Evolutionary conservation across 2,888 invertebrate species (phyloP).

Genomic region (Drosophila flavopinicola): DNA sequence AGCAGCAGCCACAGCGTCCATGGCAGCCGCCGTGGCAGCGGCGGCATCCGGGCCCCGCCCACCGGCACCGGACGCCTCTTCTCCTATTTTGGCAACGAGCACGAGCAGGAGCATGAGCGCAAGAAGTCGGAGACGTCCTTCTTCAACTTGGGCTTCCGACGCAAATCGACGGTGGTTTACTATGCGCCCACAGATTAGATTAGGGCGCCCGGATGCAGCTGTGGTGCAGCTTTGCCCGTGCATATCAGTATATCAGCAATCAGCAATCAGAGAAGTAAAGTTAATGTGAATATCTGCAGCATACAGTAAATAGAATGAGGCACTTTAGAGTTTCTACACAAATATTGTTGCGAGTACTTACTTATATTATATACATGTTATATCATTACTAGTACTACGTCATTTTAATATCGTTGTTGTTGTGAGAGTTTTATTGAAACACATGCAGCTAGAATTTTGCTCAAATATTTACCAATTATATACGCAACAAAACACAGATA

Average conservation of each 20-base stretch:
- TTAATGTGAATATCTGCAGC: neutral
- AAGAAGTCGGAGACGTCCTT: conserved; percentile 84
- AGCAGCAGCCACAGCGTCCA: conserved; percentile 75
- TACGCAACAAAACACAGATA: conserved; percentile 48
- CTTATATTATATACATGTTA: conserved; percentile 10
- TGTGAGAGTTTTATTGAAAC: conserved; percentile 58
- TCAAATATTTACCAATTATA: conserved; percentile 64
- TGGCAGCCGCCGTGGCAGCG: conserved; percentile 60
- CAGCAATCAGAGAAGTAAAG: conserved; percentile 5
- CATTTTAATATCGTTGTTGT: conserved; percentile 59
- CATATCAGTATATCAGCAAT: conserved; percentile 50
- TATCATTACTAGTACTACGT: conserved; percentile 31
- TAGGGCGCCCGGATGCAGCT: neutral
- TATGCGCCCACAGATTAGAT: conserved; percentile 82
- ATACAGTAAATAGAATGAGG: conserved; percentile 49
- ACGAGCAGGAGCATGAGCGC: conserved; percentile 83
- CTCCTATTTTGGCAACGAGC: conserved; percentile 83
- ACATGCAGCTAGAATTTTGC: conserved; percentile 71
- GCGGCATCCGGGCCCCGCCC: conserved; percentile 68
- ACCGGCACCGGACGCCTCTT: conserved; percentile 81
- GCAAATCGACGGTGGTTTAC: conserved; percentile 83
- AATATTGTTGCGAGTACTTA: conserved; percentile 9
- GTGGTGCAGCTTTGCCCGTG: conserved; percentile 24
- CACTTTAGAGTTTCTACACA: conserved; percentile 28
- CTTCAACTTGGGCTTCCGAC: conserved; percentile 83